These are phyloP conservation scores for Athalia cordata DNA, from an alignment of 2,888 invertebrate genomes.

Conservation along the genomic window DNA sequence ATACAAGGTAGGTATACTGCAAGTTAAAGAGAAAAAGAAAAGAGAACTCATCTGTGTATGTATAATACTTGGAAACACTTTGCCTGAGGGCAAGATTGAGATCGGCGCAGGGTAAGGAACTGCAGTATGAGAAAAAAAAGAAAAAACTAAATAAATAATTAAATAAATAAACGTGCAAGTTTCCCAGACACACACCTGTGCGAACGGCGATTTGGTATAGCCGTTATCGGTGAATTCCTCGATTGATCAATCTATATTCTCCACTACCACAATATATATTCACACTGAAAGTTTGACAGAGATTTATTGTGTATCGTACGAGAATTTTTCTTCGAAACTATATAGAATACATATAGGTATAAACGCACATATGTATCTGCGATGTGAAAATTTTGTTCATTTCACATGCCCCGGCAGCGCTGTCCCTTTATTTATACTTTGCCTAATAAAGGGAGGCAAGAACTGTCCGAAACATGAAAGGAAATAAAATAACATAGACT, in stretches of 20 bases:
- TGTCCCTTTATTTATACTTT: conserved; percentile 9
- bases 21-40: too few species aligned
- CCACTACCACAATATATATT: conserved; percentile 28
- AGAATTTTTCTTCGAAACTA: conserved; percentile 19
- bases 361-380: not conserved
- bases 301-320: conserved; percentile 38
- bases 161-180: conserved; percentile 40
- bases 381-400: conserved; percentile 24
- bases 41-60: too few species aligned
- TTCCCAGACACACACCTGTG: conserved; percentile 42
- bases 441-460: not conserved
- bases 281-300: conserved; percentile 40
- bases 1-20: too few species aligned
- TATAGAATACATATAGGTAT: too few species aligned
- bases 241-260: conserved; percentile 33
- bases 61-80: not conserved
- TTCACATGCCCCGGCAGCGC: not conserved
- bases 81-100: not conserved
- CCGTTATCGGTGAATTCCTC: conserved; percentile 15
- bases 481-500: not conserved
- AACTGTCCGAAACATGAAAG: too few species aligned
- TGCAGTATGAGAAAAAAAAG: conserved; percentile 49
- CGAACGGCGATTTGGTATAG: not conserved
- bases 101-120: conserved; percentile 54
- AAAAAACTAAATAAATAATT: conserved; percentile 27